Base-by-base conservation (phyloP, 2,113 vertebrate genomes). In the Petrocephalus zakoni region DNA sequence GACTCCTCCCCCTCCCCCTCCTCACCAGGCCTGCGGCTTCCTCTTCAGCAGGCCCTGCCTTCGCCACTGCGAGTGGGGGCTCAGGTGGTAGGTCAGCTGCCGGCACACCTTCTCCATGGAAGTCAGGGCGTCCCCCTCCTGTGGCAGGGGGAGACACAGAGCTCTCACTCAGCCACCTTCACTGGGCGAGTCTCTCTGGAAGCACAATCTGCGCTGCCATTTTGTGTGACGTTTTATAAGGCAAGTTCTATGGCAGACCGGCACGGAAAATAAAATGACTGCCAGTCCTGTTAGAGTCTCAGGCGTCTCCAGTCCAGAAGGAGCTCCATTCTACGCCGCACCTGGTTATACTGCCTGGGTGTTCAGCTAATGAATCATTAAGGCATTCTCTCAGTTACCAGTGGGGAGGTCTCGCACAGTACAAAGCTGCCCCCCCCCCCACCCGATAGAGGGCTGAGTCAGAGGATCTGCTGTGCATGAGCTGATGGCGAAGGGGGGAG, bases 11-110 rank as follows among this genome's bases (percentile, higher is more conserved):
- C 52, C 64, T 68, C 10, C n/a, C n/a, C n/a, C 21, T 42, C 81
- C 97, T 97, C 95, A 99, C 98, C 98, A 99, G 88, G 97, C 95
- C 94, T 99, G 98, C 0, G 98, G 97, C 92, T 99, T 99, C 95
- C 97, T 97, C 95, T 97, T 99, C 87, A 97, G 94, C 89, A 98
- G 94, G 85, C 98, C 97, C 72, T 97, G 97, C 55, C 97, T 96
- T 92, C 97, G 96, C 97, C 97, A 99, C 94, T 97, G 97, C 0
- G 98, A 98, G 92, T 99, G 98, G 0, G 98, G 98, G 94, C 98
- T 99, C 89, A 99, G 98, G 93, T 99, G 98, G 92, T 99, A 99
- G 25, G 97, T 98, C 94, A 99, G 96, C 95, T 99, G 98, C 85
- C 98, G 94, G 93, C 98, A 99, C 8, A 99, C 97, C 94, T 99